Evolutionary conservation across 2,888 invertebrate species (phyloP), one percentile per base, ranked within the genome.

Genomic region (Zaprionus obscuricornis): DNA sequence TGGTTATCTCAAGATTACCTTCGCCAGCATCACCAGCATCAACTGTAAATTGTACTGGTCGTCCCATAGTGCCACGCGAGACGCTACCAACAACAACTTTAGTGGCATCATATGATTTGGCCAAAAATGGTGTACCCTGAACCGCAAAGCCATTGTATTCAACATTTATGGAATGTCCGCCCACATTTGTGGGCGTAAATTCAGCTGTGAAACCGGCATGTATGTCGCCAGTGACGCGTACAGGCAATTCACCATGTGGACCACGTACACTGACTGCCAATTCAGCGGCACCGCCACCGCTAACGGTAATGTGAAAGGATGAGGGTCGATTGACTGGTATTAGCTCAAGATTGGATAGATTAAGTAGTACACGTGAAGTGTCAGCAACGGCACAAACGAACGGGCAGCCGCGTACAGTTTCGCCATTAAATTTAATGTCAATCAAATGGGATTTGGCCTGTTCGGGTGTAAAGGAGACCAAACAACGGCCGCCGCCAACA

Each of bases 21-120:
- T 98, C 98, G 6, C 99, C 99, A 37, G 98, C 98, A 89, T 97
- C 95, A 66, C 96, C 96, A 2, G 98, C 98, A 90, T 99, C 98
- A 45, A 98, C 98, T 11, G 96, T 96, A 87, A 98, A 95, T 86
- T 97, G 97, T n/a, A 97, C 96, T 2, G 97, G 95, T 71, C 97
- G 94, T 45, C 98, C 97, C 6, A 98, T 95, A n/a, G 94, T 93
- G 54, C 94, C 94, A 16, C 95, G 94, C 8, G 94, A 94, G 34
- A 96, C 94, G 73, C 94, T 93, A 39, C 94, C 94, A 29, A 97
- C 96, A 78, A 94, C 93, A 13, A 97, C 96, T 88, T 95, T 93
- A 67, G 95, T 95, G 18, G 98, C 96, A 91, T 98, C 98, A 90
- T 98, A 98, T 0, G 96, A 97, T 91, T 97, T 97, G 66, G 97